A percentile compares a stretch with the other conserved stretches of the same genome.
Conservation (phyloP, 2,888 invertebrate genomes). For the Anthophora plumipes region DNA sequence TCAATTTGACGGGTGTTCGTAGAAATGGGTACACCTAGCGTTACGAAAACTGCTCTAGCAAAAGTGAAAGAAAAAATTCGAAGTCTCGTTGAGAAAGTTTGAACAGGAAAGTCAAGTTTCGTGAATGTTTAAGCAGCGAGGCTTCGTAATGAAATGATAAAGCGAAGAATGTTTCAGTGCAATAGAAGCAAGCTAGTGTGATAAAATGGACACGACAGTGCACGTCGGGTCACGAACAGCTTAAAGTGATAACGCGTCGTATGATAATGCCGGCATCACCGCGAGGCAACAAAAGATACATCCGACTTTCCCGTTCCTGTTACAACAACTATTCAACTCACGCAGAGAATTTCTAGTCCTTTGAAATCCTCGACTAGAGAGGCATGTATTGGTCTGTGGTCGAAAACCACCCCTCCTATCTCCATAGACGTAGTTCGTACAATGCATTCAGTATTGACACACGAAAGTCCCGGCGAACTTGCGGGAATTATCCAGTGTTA, state of each 20-base stretch:
- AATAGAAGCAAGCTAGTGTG: no score
- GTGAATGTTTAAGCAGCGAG: no score
- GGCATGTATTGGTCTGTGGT: slow-evolving; percentile 45
- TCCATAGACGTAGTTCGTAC: slow-evolving; percentile 18
- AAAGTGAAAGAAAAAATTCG: neutral
- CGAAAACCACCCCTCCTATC: slow-evolving; percentile 22
- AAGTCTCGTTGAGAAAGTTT: neutral
- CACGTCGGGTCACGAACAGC: neutral
- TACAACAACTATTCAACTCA: slow-evolving; percentile 55
- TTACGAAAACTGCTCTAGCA: no score
- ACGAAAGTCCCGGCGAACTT: slow-evolving; percentile 14
- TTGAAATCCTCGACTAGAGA: slow-evolving; percentile 48
- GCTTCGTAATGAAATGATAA: neutral
- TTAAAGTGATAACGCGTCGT: slow-evolving; percentile 11
- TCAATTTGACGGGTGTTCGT: no score
- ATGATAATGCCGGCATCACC: slow-evolving; percentile 30
- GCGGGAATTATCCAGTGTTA: slow-evolving; percentile 10
- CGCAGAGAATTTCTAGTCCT: slow-evolving; percentile 50
- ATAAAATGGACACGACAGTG: neutral
- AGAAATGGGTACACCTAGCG: no score
- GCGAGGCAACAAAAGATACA: slow-evolving; percentile 37
- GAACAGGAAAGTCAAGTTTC: neutral
- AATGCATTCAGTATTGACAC: slow-evolving; percentile 45
- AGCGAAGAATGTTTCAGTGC: no score
- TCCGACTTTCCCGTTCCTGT: slow-evolving; percentile 45